Evolutionary conservation across 92 coral and sea anemone genomes (phyloP), one percentile per base, ranked within the genome.

Genomic region (Pocillopora grandis): DNA sequence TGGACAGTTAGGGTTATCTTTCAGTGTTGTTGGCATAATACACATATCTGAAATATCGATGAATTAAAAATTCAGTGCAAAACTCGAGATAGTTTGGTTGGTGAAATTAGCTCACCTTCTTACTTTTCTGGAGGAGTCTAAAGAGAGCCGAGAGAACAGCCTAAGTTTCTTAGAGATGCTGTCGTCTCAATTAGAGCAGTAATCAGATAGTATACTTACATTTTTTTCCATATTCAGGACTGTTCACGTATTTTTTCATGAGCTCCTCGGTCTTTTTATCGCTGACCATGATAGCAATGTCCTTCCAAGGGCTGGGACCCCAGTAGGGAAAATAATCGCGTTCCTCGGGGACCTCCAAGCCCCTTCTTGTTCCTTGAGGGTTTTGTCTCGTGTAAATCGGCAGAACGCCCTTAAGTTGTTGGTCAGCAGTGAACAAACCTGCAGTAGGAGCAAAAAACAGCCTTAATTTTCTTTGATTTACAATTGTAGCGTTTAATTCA

Each of bases 291-390:
- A 84, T 76, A 60, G 87, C 87, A 59, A 84, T 84, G 87, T 84
- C 87, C 82, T 33, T 84, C 87, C 87, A 84, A 59, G 80, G 81
- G 4, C 66, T 76, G 60, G 87, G 87, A 76, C 82, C 81, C 87
- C 87, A 84, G 81, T 84, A 84, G 15, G 87, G 87, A 68, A 65
- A 84, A 61, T 84, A 84, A 84, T 84, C 87, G 36, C 87, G 80
- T 15, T 84, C 87, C 70, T 84, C 87, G 18, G 87, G 87, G 27
- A 75, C 80, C 12, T 84, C 87, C 19, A 65, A 67, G 67, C 87
- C 87, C 70, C 87, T 75, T 7, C 87, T 75, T 73, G 87, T 84
- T 76, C 87, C 87, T 17, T 75, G 75, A 52, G 82, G 35, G 68
- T 84, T 84, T 76, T 84, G 87, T 14, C 87, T 35, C 4, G 87